Evolutionary conservation across 2,113 vertebrate genomes (phyloP), one percentile per base, ranked within the genome.

Genomic region (Ranitomeya variabilis): DNA sequence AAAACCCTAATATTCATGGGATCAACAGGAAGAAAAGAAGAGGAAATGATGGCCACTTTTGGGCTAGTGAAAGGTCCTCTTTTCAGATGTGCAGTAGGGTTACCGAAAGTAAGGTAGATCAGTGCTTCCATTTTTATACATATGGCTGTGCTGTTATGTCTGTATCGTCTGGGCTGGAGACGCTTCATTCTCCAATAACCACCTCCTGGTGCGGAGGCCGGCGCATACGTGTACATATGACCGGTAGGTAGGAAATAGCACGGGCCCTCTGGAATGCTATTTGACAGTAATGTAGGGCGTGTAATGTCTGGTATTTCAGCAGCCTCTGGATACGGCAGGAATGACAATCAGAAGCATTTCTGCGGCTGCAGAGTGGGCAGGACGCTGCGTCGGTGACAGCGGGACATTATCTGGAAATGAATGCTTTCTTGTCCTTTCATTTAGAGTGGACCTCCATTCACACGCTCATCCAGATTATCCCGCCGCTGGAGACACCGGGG

Each of bases 371-470:
- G 80, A 60, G 67, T 45, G 66, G 78, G 78, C 67, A n/a, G 86
- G 80, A 54, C 37, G 21, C 55, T n/a, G 16, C 37, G 31, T 37
- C 6, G 86, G 26, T 83, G 86, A 88, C 87, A 83, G 69, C 69
- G 71, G 67, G 87, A 76, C 57, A 88, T 88, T 88, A 88, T 83
- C 69, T 83, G 19, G 80, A 88, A 88, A 88, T 88, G 80, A 88
- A 88, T 83, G 87, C 81, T 83, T 88, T 67, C 80, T 84, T 77
- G 80, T 88, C 69, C 87, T 83, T 88, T 76, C 71, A 84, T 83
- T 88, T 83, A 77, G 69, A 88, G 66, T 66, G 87, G 87, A 88
- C 87, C 80, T 77, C 57, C 69, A 55, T 88, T 84, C 80, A 66
- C 83, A 83, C 37, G 7, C 80, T 66, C 16, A n/a, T 84, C 37